phyloP scores from a whole-genome alignment of 2,797 vertebrate species.

The Crypturellus tataupa region DNA sequence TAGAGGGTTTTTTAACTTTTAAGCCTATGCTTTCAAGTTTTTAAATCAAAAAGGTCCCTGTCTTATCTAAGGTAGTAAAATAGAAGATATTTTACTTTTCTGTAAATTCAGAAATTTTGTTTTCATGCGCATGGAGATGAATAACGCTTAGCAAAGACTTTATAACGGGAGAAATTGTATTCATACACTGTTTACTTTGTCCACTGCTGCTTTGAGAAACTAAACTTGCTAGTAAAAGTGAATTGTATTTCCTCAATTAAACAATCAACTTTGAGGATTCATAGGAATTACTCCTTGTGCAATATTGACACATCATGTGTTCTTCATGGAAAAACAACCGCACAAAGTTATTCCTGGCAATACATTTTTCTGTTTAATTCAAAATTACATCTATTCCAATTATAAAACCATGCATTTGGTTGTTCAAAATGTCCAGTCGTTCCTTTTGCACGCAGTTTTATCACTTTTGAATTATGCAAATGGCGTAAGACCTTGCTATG shows the following conservation, averaged over 20 bases:
- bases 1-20: neutral
- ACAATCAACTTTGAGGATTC: neutral
- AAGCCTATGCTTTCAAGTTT: neutral
- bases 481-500: neutral
- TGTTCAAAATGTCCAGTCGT: neutral
- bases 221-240: neutral
- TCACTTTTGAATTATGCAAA: neutral
- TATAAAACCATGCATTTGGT: neutral
- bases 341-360: neutral
- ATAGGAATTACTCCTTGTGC: neutral
- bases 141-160: neutral
- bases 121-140: neutral
- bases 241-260: neutral
- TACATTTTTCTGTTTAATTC: constrained; percentile 32
- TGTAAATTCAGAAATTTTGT: neutral
- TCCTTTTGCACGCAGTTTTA: neutral
- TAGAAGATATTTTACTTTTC: neutral
- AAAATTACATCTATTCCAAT: neutral
- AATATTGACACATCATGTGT: neutral
- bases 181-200: neutral
- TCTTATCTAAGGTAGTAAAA: too few relatives aligned
- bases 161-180: neutral
- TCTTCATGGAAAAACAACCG: neutral
- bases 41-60: too few relatives aligned
- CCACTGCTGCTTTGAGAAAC: neutral